Percentiles rank a stretch among this genome's conserved stretches.
These are phyloP conservation scores for Spilarctia lutea DNA, from an alignment of 2,888 invertebrate genomes.

Conservation along the genomic window DNA sequence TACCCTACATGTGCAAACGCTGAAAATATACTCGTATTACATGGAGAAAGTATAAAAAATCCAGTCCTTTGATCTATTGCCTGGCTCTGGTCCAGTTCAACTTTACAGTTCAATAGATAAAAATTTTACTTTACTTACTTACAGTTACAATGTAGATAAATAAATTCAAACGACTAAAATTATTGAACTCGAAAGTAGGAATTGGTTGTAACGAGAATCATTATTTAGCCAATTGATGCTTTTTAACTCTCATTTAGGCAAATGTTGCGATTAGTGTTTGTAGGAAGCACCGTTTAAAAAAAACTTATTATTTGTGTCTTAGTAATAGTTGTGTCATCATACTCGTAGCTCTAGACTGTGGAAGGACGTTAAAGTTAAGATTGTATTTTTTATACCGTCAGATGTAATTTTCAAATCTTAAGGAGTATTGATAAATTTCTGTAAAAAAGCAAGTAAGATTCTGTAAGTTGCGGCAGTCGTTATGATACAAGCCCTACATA, in stretches of 20 bases:
- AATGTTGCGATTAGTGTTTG: too few relatives aligned
- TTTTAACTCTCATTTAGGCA: not conserved
- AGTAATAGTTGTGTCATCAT: not conserved
- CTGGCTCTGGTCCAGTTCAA: conserved; percentile 8
- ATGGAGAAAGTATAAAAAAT: conserved; percentile 1
- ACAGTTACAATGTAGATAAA: not conserved
- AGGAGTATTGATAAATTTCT: not conserved
- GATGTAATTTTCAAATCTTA: not conserved
- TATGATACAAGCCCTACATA: too few relatives aligned
- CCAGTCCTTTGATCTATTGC: conserved; percentile 7
- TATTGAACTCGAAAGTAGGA: not conserved
- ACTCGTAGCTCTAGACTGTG: not conserved
- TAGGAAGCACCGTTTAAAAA: not conserved
- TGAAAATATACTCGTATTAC: not conserved
- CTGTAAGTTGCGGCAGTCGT: too few relatives aligned
- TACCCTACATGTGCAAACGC: not conserved
- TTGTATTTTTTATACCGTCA: too few relatives aligned
- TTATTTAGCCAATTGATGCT: not conserved
- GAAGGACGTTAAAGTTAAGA: too few relatives aligned
- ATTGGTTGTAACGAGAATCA: not conserved
- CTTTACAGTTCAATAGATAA: conserved; percentile 12
- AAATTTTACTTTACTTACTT: not conserved
- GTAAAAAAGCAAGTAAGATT: not conserved
- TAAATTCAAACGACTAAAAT: not conserved
- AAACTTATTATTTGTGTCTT: not conserved